Conservation (phyloP, 2,888 invertebrate genomes). For the Conops quadrifasciatus region DNA sequence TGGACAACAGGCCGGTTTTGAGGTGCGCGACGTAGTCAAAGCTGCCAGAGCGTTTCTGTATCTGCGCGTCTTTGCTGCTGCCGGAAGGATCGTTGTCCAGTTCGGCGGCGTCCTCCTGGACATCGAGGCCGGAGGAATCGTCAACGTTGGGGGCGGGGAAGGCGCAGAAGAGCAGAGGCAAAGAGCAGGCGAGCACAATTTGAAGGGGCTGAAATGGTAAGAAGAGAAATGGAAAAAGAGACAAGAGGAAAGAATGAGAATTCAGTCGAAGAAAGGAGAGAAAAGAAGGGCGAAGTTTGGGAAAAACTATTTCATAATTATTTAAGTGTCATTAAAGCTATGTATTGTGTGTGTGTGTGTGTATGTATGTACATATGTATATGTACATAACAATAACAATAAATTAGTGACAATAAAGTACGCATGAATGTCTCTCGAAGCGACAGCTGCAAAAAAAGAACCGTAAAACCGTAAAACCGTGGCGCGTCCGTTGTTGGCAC, state of each 20-base stretch:
- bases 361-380: background rate
- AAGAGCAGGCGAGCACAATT: constrained; percentile 49
- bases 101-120: constrained; percentile 51
- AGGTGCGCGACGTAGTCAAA: constrained; percentile 61
- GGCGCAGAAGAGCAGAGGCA: constrained; percentile 55
- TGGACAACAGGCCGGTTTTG: constrained; percentile 60
- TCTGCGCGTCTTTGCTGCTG: constrained; percentile 56
- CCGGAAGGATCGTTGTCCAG: constrained; percentile 58
- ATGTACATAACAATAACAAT: background rate
- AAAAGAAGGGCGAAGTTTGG: background rate
- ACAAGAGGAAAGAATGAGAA: background rate
- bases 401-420: no score
- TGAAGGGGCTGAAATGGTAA: constrained; percentile 46
- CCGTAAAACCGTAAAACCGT: no score
- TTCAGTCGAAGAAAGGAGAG: background rate
- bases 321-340: background rate
- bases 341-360: no score
- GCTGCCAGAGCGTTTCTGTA: constrained; percentile 61
- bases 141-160: constrained; percentile 54
- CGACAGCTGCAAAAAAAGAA: no score
- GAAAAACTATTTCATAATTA: background rate
- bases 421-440: no score
- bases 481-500: no score
- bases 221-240: constrained; percentile 19
- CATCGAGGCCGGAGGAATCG: constrained; percentile 48